Evolutionary conservation across 2,113 vertebrate genomes (phyloP), one percentile per base, ranked within the genome.

Genomic region (Bos javanicus): DNA sequence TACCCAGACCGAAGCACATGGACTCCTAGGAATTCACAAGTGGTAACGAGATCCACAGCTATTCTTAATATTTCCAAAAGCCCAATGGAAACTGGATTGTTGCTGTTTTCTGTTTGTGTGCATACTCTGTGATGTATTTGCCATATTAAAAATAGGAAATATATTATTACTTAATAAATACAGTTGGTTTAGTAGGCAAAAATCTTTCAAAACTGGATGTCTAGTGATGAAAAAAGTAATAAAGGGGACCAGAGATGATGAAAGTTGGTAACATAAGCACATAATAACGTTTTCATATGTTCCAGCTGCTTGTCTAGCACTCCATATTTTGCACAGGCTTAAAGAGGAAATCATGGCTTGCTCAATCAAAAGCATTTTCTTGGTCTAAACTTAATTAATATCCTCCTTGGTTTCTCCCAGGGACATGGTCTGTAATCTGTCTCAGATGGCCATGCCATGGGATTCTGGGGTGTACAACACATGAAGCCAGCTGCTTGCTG

Each of bases 111-210:
- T 95, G 67, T 91, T 76, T 90, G 52, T 85, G 39, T 93, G 67
- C 56, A 60, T 43, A 39, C 59, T 85, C 46, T 57, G 67, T 93
- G 83, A 93, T 93, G 46, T 52, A 76, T 71, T 57, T 25, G 60
- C 43, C 76, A 59, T 93, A 89, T 93, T 97, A 97, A 94, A 96
- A 93, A 91, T 48, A 80, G 83, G 46, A 97, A 96, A 90, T 97
- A 93, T 86, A 94, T 94, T 95, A 96, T 94, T 95, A 82, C 56
- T 96, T 97, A 97, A 96, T 97, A 97, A 96, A 97, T 87, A 25
- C 71, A 95, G 93, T 94, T 97, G 97, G 91, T 93, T 97, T 97
- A 93, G 87, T 57, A 97, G 94, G 91, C 90, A 97, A 88, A 88
- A 97, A 76, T 88, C 71, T 94, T 97, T 97, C 92, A 93, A 97